phyloP scores from a whole-genome alignment of 2,888 invertebrate species.

The Melikaiella ostensackeni region DNA sequence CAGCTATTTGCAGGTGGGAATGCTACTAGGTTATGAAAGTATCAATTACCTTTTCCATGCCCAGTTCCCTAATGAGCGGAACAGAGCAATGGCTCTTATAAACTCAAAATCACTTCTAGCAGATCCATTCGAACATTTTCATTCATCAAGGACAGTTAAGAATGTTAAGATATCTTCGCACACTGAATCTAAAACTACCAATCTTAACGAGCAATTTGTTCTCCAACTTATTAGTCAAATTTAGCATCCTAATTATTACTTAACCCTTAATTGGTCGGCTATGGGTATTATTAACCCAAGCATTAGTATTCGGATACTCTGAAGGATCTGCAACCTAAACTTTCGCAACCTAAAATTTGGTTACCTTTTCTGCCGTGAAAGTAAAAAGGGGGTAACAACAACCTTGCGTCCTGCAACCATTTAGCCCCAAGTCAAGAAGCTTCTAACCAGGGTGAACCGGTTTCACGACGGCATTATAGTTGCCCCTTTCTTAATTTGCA shows the following conservation, averaged over 20 bases:
- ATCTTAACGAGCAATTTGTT: neutral
- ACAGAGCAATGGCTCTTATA: constrained; percentile 52
- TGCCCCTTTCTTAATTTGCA: constrained; percentile 12
- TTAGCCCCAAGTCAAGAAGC: constrained; percentile 1
- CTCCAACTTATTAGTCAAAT: too few species aligned
- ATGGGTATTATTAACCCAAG: too few species aligned
- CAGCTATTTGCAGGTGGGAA: constrained; percentile 72
- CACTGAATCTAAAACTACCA: neutral
- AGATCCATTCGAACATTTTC: constrained; percentile 55
- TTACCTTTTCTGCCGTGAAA: neutral
- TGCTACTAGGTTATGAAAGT: constrained; percentile 74
- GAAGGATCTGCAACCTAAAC: neutral
- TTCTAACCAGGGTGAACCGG: constrained; percentile 4
- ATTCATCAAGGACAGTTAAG: constrained; percentile 21
- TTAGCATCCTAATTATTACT: too few species aligned
- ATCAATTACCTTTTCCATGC: constrained; percentile 74
- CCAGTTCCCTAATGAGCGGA: constrained; percentile 73
- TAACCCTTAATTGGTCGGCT: too few species aligned
- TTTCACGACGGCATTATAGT: neutral
- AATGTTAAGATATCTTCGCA: constrained; percentile 2
- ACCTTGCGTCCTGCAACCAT: neutral
- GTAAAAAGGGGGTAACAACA: neutral
- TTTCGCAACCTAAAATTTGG: neutral
- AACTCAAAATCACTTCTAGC: constrained; percentile 48
- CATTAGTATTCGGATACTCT: too few species aligned